Evolutionary conservation across 2,113 vertebrate species (phyloP), one percentile per base, ranked within the genome.

Genomic region (Lamprologus tigripictilis): DNA sequence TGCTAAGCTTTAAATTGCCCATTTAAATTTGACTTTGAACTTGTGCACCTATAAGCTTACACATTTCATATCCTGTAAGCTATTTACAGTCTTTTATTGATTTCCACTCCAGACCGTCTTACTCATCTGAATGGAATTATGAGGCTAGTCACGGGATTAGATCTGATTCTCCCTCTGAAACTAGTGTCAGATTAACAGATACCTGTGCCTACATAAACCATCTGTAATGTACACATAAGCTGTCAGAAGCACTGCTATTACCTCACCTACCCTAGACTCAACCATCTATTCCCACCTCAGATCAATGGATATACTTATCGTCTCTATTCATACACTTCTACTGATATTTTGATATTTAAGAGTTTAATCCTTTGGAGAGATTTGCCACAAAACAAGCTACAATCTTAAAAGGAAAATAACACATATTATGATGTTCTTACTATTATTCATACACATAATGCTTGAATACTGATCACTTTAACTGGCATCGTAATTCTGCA

Each of bases 151-250:
- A 93, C 76, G 37, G 96, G 95, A 96, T 97, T 97, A 96, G 81
- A 14, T 13, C 89, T 93, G 95, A 96, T 96, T 96, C 94, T 93
- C 88, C 85, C 90, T 83, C 92, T 92, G 86, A 95, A 96, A 96
- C 96, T 92, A 91, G 94, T 95, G 96, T 96, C 94, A 96, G 96
- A 97, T 97, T 96, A 96, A 94, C 95, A 95, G 90, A 96, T 94
- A 93, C 83, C 90, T 92, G 26, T 88, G 94, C 84, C 88, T 94
- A 93, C 88, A 93, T 95, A 93, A 95, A 93, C 93, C 88, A 94
- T 95, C 94, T 96, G 94, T 96, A 96, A 96, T 96, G 91, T 93
- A 94, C 95, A 94, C 95, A 93, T 92, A 96, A 95, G 93, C 91
- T 90, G 94, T 91, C 73, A 92, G 85, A 79, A 40, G 31, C 80